Evolutionary conservation across 2,888 invertebrate species (phyloP).

Genomic region (Eurytoma adleriae): DNA sequence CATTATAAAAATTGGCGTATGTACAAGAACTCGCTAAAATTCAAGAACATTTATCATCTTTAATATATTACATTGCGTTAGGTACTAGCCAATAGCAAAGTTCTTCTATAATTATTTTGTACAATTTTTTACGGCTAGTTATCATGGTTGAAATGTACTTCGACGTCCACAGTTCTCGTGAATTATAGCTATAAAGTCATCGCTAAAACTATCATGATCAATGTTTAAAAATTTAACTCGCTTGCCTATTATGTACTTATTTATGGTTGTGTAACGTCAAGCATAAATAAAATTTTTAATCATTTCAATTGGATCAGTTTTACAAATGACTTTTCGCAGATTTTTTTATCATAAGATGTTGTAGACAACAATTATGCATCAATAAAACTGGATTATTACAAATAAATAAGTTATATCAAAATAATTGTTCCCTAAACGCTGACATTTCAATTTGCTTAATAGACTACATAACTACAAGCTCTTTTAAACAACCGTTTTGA

Average conservation of each 20-base stretch:
- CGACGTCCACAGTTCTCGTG: neutral
- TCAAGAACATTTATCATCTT: neutral
- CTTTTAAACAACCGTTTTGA: conserved; percentile 21
- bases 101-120: conserved; percentile 15
- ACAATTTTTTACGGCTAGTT: conserved; percentile 14
- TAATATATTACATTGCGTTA: conserved; percentile 15
- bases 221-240: too few relatives aligned
- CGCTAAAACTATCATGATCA: neutral
- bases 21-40: neutral
- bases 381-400: neutral
- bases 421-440: neutral
- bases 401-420: neutral
- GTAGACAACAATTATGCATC: too few relatives aligned
- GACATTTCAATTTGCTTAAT: neutral
- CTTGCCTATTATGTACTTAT: too few relatives aligned
- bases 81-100: neutral
- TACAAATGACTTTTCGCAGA: neutral
- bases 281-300: neutral
- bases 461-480: conserved; percentile 55
- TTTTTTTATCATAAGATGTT: too few relatives aligned
- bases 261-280: neutral
- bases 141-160: neutral
- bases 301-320: neutral
- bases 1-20: conserved; percentile 18
- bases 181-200: neutral